A percentile compares a stretch with the other conserved stretches of the same genome.
Conservation (phyloP, 2,797 vertebrate species). For the Fistularia commersonii region DNA sequence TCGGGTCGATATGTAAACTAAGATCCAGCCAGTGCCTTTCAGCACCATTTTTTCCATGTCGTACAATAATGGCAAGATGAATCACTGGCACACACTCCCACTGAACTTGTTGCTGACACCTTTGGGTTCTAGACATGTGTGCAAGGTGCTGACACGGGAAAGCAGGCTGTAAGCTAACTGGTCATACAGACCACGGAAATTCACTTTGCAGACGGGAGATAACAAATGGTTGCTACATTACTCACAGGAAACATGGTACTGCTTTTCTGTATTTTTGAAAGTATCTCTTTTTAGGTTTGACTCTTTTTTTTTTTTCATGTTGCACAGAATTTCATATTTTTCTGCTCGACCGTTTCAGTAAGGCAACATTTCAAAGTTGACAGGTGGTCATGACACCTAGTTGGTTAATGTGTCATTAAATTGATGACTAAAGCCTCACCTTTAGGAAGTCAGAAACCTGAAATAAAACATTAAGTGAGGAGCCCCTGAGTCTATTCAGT, state of each 20-base stretch:
- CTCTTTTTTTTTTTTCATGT: neutral
- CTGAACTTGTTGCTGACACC: slow-evolving; percentile 43
- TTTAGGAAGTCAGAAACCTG: slow-evolving; percentile 6
- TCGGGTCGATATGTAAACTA: slow-evolving; percentile 18
- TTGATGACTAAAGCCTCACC: slow-evolving; percentile 39
- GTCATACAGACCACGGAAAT: slow-evolving; percentile 30
- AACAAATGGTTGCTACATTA: slow-evolving; percentile 64
- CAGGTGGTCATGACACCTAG: slow-evolving; percentile 33
- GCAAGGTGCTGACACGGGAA: slow-evolving; percentile 62
- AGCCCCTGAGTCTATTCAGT: slow-evolving; percentile 25
- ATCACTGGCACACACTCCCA: slow-evolving; percentile 38
- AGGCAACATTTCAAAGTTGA: slow-evolving; percentile 31
- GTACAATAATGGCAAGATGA: slow-evolving; percentile 54
- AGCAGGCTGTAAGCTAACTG: slow-evolving; percentile 46
- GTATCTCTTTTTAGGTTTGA: slow-evolving; percentile 18
- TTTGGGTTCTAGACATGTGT: slow-evolving; percentile 47
- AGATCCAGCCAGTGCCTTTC: slow-evolving; percentile 39
- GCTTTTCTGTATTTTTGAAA: slow-evolving; percentile 36
- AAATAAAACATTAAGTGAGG: slow-evolving; percentile 36
- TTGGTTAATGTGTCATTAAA: slow-evolving; percentile 41
- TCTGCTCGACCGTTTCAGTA: slow-evolving; percentile 26
- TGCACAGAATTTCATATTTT: neutral
- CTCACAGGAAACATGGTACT: slow-evolving; percentile 25
- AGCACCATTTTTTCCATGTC: slow-evolving; percentile 47
- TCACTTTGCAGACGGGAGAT: slow-evolving; percentile 30